A percentile compares a stretch with the other conserved stretches of the same genome.
Evolutionary conservation across 2,797 vertebrate genomes (phyloP).

Genomic region (Danio choprae): DNA sequence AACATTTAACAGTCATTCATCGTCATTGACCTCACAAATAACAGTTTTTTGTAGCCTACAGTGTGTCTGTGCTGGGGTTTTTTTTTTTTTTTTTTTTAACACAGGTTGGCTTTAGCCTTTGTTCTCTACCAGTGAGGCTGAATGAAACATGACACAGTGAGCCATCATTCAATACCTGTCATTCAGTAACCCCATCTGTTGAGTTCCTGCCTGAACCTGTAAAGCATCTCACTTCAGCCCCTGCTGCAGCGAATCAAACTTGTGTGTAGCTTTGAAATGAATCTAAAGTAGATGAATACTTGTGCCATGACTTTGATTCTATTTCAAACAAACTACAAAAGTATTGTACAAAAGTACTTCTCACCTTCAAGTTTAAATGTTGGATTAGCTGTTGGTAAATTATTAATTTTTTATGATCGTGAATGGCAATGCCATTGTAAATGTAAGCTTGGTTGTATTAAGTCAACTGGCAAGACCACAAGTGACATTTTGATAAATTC

Average conservation of each 20-base stretch:
- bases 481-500: not conserved
- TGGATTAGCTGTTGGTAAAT: slow-evolving; percentile 8
- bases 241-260: not conserved
- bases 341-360: not conserved
- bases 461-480: not conserved
- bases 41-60: slow-evolving; percentile 1
- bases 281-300: not conserved
- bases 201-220: slow-evolving; percentile 37
- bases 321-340: not conserved
- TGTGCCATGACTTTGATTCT: no score
- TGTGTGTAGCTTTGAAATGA: not conserved
- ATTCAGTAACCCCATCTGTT: slow-evolving; percentile 25
- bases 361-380: slow-evolving; percentile 2
- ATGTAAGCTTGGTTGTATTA: not conserved
- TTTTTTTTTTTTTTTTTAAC: slow-evolving; percentile 4
- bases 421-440: slow-evolving; percentile 1
- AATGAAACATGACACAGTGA: slow-evolving; percentile 47
- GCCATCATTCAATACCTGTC: slow-evolving; percentile 40
- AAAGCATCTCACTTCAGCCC: slow-evolving; percentile 8
- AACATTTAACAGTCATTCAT: not conserved
- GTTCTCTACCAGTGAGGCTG: slow-evolving; percentile 28
- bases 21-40: not conserved
- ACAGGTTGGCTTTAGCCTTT: slow-evolving; percentile 6
- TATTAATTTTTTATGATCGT: slow-evolving; percentile 14
- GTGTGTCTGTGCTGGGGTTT: not conserved